phyloP scores from a whole-genome alignment of 2,113 vertebrate species.

The Vicugna pacos region DNA sequence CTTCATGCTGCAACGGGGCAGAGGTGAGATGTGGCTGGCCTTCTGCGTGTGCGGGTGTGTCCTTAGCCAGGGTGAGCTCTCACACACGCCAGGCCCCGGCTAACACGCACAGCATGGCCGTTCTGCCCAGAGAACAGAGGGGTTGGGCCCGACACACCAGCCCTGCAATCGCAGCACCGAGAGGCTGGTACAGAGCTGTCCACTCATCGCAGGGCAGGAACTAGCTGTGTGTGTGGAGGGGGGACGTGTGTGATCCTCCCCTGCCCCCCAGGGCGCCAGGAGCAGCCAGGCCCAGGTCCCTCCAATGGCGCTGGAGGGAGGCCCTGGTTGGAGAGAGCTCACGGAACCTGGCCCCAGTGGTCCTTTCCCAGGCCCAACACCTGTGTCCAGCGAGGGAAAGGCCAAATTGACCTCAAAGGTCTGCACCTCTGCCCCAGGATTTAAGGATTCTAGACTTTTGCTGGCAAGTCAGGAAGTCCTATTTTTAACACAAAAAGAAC shows the following conservation, averaged over 20 bases:
- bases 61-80: not conserved
- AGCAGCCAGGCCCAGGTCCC: not conserved
- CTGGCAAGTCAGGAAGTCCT: not conserved
- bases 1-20: constrained; percentile 91
- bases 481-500: constrained; percentile 43
- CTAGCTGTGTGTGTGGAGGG: not conserved
- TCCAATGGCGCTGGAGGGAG: not conserved
- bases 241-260: not conserved
- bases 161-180: not conserved
- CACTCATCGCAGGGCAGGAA: not conserved
- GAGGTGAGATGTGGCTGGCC: fast-evolving
- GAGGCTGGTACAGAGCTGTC: not conserved
- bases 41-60: fast-evolving
- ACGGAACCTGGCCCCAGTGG: not conserved
- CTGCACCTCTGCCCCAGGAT: not conserved
- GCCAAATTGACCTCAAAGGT: not conserved
- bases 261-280: too few relatives aligned
- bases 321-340: not conserved
- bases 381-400: not conserved
- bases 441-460: not conserved
- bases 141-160: not conserved
- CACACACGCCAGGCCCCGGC: not conserved
- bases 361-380: not conserved
- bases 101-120: not conserved
- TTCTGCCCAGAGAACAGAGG: not conserved